Conservation (phyloP, 1,140 invertebrate genomes). For the Ptiloglossa arizonensis region DNA sequence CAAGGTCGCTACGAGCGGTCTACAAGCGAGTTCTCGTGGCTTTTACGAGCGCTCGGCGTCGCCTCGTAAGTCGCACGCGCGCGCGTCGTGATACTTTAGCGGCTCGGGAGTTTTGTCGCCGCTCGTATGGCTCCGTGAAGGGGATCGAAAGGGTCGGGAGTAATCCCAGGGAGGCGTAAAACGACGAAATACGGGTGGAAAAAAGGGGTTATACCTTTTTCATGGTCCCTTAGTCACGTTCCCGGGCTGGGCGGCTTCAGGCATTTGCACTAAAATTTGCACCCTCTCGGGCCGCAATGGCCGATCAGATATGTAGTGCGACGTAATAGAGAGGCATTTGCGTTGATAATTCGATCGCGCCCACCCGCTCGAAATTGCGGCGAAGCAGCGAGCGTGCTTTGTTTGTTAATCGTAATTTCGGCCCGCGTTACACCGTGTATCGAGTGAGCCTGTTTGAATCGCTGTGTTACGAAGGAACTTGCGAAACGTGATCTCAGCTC, state of each 20-base stretch:
- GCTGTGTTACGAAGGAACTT: background rate
- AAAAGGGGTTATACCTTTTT: constrained; percentile 48
- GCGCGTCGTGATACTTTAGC: constrained; percentile 46
- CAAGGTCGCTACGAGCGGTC: no score
- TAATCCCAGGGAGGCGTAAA: constrained; percentile 32
- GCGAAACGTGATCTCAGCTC: background rate
- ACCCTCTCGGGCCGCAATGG: constrained; percentile 15
- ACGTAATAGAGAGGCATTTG: constrained; percentile 18
- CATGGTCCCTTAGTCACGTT: constrained; percentile 44
- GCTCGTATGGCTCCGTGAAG: constrained; percentile 12
- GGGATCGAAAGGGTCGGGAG: constrained; percentile 14
- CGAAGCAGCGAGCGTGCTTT: constrained; percentile 4
- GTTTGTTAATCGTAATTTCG: constrained; percentile 16
- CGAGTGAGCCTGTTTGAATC: background rate
- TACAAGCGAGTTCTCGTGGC: constrained; percentile 5
- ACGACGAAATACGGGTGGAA: constrained; percentile 25
- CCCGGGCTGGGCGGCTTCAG: background rate
- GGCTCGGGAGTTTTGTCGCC: constrained; percentile 39
- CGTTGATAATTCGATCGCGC: constrained; percentile 31
- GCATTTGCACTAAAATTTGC: constrained; percentile 14
- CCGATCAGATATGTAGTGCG: constrained; percentile 14
- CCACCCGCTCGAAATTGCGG: constrained; percentile 19
- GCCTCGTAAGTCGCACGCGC: constrained; percentile 49
- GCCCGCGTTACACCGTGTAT: background rate
- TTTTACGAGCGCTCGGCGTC: constrained; percentile 57